Evolutionary conservation across 2,113 vertebrate species (phyloP), one percentile per base, ranked within the genome.

Genomic region (Emydocephalus ijimae): DNA sequence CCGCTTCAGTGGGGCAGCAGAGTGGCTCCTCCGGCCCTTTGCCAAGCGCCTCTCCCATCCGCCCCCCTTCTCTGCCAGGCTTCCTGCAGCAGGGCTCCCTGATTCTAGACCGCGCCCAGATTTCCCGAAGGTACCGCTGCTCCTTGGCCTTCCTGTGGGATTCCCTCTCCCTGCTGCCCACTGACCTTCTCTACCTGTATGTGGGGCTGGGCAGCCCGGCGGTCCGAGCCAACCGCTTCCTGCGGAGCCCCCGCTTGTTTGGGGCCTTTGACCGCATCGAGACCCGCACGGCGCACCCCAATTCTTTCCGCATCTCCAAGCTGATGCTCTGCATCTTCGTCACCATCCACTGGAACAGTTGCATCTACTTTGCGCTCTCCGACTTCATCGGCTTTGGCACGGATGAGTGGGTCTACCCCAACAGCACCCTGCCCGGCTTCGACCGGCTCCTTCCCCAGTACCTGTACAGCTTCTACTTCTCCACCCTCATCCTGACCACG

Each of bases 401-500:
- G 0, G 98, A 99, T 2, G 1, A 1, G 0, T 99, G 99, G 99
- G 98, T 99, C 1, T 99, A 99, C 96, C 99, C 99, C 8, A 98
- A 98, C 88, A 96, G 97, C 7, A 96, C 97, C 0, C 0, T 74
- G 2, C 96, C 98, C 0, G 95, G 94, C n/a, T 98, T 98, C 18
- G 93, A 96, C 7, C 97, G 96, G 2, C 96, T 96, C 48, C 96
- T 97, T 10, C 98, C 97, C 45, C 98, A 98, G 94, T 99, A 99
- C 95, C 97, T 99, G 89, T 98, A 99, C 95, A 98, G 98, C 96
- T 99, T 99, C 96, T 99, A 99, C 98, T 98, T 99, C 96, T 99
- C 99, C 87, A 98, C 98, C 0, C 97, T 98, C 87, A 98, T 99
- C 92, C 98, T 99, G 64, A 97, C 98, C 94, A 99, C 97, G 0